Percentiles rank a stretch among this genome's conserved stretches.
phyloP scores from a whole-genome alignment of 2,888 invertebrate genomes.

The Andrena bicolor region DNA sequence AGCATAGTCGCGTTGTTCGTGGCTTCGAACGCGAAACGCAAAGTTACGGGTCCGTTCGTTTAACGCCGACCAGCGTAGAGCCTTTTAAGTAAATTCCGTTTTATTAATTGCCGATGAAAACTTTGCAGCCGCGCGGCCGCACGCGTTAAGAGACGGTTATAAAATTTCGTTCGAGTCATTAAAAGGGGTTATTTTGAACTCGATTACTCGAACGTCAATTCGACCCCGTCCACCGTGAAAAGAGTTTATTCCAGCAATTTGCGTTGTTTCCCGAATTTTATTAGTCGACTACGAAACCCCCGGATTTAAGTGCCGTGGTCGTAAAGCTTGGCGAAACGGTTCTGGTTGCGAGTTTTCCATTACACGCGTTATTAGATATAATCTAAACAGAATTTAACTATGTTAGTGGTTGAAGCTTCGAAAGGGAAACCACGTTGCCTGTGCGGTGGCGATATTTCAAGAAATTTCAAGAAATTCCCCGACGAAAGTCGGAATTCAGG shows the following conservation, averaged over 20 bases:
- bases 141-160: conserved; percentile 15
- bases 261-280: conserved; percentile 42
- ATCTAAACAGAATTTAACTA: conserved; percentile 7
- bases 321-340: background rate
- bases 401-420: background rate
- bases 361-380: background rate
- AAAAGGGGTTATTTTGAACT: conserved; percentile 32
- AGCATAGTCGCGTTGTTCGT: background rate
- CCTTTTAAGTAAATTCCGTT: conserved; percentile 20
- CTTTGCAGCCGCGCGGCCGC: background rate
- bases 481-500: conserved; percentile 12
- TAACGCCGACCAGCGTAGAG: background rate
- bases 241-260: conserved; percentile 28
- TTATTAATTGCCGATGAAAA: conserved; percentile 34
- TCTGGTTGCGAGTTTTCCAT: background rate
- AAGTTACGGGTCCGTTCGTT: conserved; percentile 9
- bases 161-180: conserved; percentile 45
- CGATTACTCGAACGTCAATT: conserved; percentile 39
- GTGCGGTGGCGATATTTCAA: background rate
- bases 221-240: background rate
- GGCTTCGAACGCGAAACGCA: background rate
- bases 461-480: background rate
- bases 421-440: conserved; percentile 6
- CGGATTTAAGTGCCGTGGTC: conserved; percentile 14
- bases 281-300: conserved; percentile 9